phyloP scores from a whole-genome alignment of 2,113 vertebrate genomes.

The Xenus cinereus region DNA sequence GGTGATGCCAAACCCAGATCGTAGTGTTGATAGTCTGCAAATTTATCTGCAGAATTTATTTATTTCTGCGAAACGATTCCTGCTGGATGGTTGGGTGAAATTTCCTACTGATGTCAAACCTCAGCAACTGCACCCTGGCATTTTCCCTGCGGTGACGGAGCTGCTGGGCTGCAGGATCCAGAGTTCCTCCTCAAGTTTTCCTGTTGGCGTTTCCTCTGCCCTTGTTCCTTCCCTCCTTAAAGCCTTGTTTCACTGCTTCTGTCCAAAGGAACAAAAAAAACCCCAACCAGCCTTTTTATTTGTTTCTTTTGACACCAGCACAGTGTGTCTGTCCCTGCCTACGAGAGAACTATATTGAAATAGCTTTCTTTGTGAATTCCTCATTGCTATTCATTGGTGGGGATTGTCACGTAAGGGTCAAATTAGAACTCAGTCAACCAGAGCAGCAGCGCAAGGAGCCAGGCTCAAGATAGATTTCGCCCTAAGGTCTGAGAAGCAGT shows the following conservation, averaged over 20 bases:
- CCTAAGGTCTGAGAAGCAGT: not conserved
- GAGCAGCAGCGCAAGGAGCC: not conserved
- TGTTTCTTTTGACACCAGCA: constrained; percentile 51
- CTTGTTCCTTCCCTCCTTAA: not conserved
- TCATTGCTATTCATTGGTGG: constrained; percentile 63
- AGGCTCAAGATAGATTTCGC: not conserved
- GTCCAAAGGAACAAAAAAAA: constrained; percentile 17
- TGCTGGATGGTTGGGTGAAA: not conserved
- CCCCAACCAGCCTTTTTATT: not conserved
- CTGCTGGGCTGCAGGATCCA: not conserved
- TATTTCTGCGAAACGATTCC: not conserved
- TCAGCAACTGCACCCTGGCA: not conserved
- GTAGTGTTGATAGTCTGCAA: not conserved
- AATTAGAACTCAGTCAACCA: constrained; percentile 47
- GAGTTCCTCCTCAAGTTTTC: constrained; percentile 3
- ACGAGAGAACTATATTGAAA: constrained; percentile 30
- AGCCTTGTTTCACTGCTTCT: constrained; percentile 44
- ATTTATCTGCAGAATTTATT: not conserved
- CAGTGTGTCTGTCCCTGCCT: constrained; percentile 41
- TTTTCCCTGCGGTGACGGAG: not conserved
- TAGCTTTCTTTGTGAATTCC: constrained; percentile 48
- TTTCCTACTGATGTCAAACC: not conserved
- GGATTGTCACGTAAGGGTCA: constrained; percentile 36
- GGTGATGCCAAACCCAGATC: not conserved
- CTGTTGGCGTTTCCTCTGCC: constrained; percentile 7